phyloP scores from a whole-genome alignment of 2,113 vertebrate genomes.

The Carollia perspicillata region DNA sequence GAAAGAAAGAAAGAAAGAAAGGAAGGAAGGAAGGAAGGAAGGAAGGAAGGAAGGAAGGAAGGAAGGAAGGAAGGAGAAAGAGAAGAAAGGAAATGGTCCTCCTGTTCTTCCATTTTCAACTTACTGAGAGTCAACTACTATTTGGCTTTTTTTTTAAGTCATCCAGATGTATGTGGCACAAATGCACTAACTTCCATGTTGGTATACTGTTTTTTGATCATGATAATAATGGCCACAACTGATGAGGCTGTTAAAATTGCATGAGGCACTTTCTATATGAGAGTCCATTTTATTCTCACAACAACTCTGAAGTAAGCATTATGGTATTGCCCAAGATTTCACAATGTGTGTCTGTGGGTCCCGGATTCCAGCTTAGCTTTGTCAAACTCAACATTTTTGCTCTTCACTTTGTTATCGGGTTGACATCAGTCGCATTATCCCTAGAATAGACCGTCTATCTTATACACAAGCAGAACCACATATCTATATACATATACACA shows the following conservation, averaged over 20 bases:
- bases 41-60: too few relatives aligned
- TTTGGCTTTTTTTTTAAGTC: background rate
- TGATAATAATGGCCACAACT: background rate
- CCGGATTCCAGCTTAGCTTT: background rate
- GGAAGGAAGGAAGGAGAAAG: background rate
- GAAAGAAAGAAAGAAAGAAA: too few relatives aligned
- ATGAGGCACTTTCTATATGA: background rate
- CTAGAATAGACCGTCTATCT: background rate
- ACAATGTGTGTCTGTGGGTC: background rate
- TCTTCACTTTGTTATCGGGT: background rate
- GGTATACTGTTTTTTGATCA: background rate
- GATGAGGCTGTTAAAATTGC: background rate
- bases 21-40: background rate
- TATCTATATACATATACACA: rapidly evolving
- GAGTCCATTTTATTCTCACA: background rate
- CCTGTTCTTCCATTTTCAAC: background rate
- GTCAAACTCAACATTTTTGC: background rate
- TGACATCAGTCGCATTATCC: background rate
- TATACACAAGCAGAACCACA: background rate
- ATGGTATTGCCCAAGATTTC: background rate
- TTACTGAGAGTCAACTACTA: background rate
- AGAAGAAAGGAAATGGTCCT: background rate
- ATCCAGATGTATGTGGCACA: background rate
- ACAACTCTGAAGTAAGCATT: background rate
- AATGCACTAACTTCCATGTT: background rate